Evolutionary conservation across 2,888 invertebrate genomes (phyloP), one percentile per base, ranked within the genome.

Genomic region (Diloba caeruleocephala): DNA sequence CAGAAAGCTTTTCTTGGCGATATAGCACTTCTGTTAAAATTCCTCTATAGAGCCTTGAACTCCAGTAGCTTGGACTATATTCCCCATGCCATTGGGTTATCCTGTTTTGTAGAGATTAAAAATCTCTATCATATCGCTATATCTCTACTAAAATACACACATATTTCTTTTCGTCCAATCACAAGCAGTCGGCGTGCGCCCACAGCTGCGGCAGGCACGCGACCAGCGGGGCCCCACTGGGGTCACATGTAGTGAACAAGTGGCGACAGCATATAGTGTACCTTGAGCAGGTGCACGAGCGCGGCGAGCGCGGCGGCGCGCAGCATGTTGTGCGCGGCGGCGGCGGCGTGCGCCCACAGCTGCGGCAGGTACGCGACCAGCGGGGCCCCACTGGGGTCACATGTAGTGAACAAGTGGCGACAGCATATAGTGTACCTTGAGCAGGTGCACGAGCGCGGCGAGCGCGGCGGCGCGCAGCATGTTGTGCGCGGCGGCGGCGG

Each of bases 241-340:
- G 81, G 78, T 97, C 96, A 63, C 97, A n/a, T n/a, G 41, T 39
- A 5, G 8, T 12, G 21, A 28, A 8, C 34, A 4, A n/a, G n/a
- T n/a, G n/a, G n/a, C n/a, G n/a, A n/a, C n/a, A n/a, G n/a, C n/a
- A 7, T 8, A 28, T 8, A 5, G 29, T 65, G 44, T 76, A 95
- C 96, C 94, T 97, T 97, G 43, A 98, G 97, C 44, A 98, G 94
- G 79, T 98, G 97, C 59, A 97, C 96, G 33, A 98, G 94, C 0
- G 98, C 97, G 2, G 98, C 96, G 7, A 99, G 96, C 63, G 98
- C 98, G 34, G 98, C 97, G 80, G 98, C 98, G 9, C 98, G 94
- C 64, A 99, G 92, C 97, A 99, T 97, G 85, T 97, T 96, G 81
- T 98, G 97, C 53, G 96, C 96, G 53, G 96, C 96, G n/a, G 97